Evolutionary conservation across 2,113 vertebrate species (phyloP), one percentile per base, ranked within the genome.

Genomic region (Petroica traversi): DNA sequence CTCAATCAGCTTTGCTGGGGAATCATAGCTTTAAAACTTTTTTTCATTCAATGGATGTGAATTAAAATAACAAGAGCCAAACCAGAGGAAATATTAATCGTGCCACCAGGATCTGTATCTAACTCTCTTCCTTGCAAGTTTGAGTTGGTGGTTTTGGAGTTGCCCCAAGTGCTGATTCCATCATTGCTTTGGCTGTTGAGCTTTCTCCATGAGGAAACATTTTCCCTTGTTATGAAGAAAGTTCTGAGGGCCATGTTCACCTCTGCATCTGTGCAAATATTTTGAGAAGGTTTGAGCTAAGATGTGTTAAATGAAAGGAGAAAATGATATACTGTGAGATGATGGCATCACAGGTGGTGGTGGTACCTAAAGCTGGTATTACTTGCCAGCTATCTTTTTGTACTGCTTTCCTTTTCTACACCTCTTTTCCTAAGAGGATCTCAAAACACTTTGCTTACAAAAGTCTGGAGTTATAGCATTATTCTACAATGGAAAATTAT

Each of bases 101-200:
- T 90, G 63, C 23, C 46, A 80, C 67, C 28, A 83, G 23, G 33
- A 95, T 83, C 79, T 82, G 45, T 72, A 71, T 85, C 54, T 85
- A 73, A 41, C 22, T 78, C 38, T 57, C 58, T 82, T 88, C 41
- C 49, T 67, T 41, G 3, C 29, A 18, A 75, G 49, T 49, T 64
- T 57, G 64, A 77, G 48, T 93, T 89, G 75, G 72, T 81, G 72
- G 61, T 78, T 95, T 95, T 95, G 86, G 89, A 97, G 68, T 64
- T 95, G 76, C 57, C 46, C 52, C 81, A 95, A 84, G 41, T 75
- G 67, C 78, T 83, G 66, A 81, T 91, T 95, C 63, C 51, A 33
- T 79, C 46, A 1, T 73, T 88, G 62, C 54, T 93, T 88, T 72
- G 62, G 55, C 43, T 85, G 15, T 66, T 96, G 59, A 89, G 73